Evolutionary conservation across 1,140 invertebrate genomes (phyloP).

Genomic region (Palaemon carinicauda): DNA sequence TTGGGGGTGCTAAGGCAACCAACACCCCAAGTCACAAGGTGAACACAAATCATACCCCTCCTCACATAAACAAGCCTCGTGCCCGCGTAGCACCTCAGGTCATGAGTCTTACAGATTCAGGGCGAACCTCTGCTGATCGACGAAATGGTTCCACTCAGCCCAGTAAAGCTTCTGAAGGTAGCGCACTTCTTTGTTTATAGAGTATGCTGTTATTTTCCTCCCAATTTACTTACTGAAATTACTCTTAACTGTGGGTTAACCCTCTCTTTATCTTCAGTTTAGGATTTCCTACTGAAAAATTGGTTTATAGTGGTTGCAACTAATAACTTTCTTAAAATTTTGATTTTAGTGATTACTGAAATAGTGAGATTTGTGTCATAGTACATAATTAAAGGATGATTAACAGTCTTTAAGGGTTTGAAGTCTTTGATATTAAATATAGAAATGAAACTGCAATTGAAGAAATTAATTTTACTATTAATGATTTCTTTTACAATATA

Average conservation of each 20-base stretch:
- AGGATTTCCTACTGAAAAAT: too few species aligned
- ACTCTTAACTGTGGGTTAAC: not conserved
- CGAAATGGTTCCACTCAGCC: conserved; percentile 1
- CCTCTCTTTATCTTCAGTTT: too few species aligned
- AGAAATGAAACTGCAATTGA: too few species aligned
- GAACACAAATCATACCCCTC: not conserved
- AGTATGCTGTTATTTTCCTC: not conserved
- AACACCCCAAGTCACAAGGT: not conserved
- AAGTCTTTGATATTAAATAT: too few species aligned
- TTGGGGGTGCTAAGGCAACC: not conserved
- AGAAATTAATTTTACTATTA: too few species aligned
- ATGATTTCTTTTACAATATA: too few species aligned
- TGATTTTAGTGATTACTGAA: too few species aligned
- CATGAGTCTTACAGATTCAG: conserved; percentile 26
- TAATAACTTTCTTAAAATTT: too few species aligned
- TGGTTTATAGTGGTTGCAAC: too few species aligned
- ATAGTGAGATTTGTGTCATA: too few species aligned
- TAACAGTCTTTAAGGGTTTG: too few species aligned
- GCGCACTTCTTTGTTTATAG: not conserved
- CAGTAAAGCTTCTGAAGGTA: conserved; percentile 13
- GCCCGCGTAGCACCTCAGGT: conserved; percentile 45
- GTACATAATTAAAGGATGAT: too few species aligned
- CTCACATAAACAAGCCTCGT: conserved; percentile 33
- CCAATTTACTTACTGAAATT: not conserved
- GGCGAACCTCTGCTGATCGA: conserved; percentile 6